Base-by-base conservation (phyloP, 1,140 invertebrate genomes). In the Holcopasites calliopsidis region DNA sequence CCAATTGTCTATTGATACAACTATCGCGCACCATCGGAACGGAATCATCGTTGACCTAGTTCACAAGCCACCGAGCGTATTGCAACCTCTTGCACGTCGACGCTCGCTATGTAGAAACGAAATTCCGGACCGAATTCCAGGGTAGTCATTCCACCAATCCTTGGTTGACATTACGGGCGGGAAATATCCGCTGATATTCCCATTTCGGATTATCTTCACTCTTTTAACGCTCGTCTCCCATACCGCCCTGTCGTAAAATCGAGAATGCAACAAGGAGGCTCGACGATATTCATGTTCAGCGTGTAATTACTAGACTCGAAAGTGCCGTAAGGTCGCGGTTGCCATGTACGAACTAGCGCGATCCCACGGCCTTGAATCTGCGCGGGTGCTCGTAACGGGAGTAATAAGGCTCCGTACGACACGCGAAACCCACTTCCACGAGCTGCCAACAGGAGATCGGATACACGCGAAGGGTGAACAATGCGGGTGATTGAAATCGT, bases 281-380 rank as follows among this genome's bases (percentile, higher is more conserved):
- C n/a, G n/a, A n/a, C 26, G 50, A 35, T 57, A 57, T 35, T 57
- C 18, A 35, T 33, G n/a, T n/a, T 33, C 31, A n/a, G 18, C 23
- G 42, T 44, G 23, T 31, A 23, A 50, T 75, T 68, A 60, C 62
- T 66, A 75, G 44, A 44, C 44, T 58, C 55, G 72, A 75, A 44
- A 50, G 72, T 68, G 54, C 50, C 54, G 42, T 42, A 58, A 75
- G 62, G 62, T 68, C 64, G 61, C 31, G 16, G 40, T 38, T n/a
- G 21, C 23, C 18, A 50, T 31, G 42, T n/a, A n/a, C 16, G 42
- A 66, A 49, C 61, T 47, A 62, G 62, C 61, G 50, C 42, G 62
- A 75, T 75, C 72, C 62, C 72, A 75, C 72, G 72, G 62, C 54
- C 72, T 66, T 60, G 62, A 60, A 49, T 75, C 44, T 11, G 35